phyloP scores from a whole-genome alignment of 1,140 invertebrate species.

The Drosophila kikkawai region DNA sequence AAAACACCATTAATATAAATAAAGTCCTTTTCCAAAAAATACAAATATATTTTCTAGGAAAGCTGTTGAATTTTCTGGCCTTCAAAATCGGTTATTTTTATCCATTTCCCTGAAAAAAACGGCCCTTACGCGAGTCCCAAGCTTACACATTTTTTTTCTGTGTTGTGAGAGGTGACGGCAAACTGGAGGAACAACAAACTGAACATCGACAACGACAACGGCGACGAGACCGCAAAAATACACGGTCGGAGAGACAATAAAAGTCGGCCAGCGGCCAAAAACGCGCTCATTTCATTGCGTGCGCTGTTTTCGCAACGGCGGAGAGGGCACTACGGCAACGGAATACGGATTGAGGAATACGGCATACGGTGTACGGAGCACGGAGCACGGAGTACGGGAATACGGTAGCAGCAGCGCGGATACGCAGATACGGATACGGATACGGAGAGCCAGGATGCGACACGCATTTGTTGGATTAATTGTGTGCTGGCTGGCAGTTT shows the following conservation, averaged over 20 bases:
- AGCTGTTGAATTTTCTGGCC: neutral
- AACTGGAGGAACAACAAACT: slow-evolving; percentile 38
- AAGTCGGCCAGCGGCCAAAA: slow-evolving; percentile 78
- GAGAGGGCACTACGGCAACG: slow-evolving; percentile 14
- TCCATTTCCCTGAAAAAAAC: neutral
- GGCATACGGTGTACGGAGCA: slow-evolving; percentile 3
- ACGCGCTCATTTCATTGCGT: slow-evolving; percentile 81
- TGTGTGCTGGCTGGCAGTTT: slow-evolving; percentile 81
- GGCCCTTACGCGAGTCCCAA: neutral
- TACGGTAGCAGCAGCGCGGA: slow-evolving; percentile 9
- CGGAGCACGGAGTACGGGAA: slow-evolving; percentile 5
- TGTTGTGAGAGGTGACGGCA: slow-evolving; percentile 9
- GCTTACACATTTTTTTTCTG: slow-evolving; percentile 10
- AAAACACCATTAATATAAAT: neutral
- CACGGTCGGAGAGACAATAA: slow-evolving; percentile 64
- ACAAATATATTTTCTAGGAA: neutral
- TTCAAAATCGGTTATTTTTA: neutral
- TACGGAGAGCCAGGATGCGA: slow-evolving; percentile 65
- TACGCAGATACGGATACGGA: slow-evolving; percentile 19
- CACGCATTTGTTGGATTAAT: slow-evolving; percentile 83
- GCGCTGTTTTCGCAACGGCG: slow-evolving; percentile 73
- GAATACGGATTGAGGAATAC: slow-evolving; percentile 16
- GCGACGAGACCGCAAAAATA: slow-evolving; percentile 39
- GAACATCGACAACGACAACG: slow-evolving; percentile 25
- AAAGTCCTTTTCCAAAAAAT: neutral